Evolutionary conservation across 2,113 vertebrate species (phyloP), one percentile per base, ranked within the genome.

Genomic region (Boulengeromyrus knoepffleri): DNA sequence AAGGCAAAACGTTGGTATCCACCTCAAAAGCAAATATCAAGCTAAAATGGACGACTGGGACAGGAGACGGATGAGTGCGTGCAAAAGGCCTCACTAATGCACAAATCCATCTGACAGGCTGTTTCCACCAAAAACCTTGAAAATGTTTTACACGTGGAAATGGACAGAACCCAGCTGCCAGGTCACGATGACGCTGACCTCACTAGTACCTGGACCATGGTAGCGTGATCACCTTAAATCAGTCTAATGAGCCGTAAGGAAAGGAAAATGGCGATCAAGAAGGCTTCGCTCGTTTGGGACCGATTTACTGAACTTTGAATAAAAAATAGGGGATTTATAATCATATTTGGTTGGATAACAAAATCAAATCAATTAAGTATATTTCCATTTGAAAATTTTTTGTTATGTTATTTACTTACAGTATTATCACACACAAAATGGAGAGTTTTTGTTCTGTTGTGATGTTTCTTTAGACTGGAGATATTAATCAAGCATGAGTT

Each of bases 11-110:
- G 77, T n/a, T 56, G 39, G 89, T 47, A 50, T 62, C 87, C 87
- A 56, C 50, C 53, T 58, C 15, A 87, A 90, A 90, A 90, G 56
- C 89, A 90, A 90, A 90, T 45, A 89, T 21, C 13, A 45, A 89
- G 53, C 42, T 56, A 47, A 70, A 49, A 17, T 70, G 62, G 50
- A 10, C 1, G 24, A 15, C 49, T 24, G 27, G 15, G 27, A 12
- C 10, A 21, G 45, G 45, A 19, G 50, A 47, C 10, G 21, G 45
- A 24, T 47, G 39, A 88, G n/a, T 49, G 62, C 36, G 3, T 47
- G 13, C 39, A n/a, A 62, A 62, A 21, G 49, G 53, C 31, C 36
- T 8, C 87, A 6, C 42, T 88, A 46, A 66, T 88, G 12, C 17
- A 36, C 19, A 39, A 39, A 45, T 88, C 17, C 39, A 13, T n/a